A percentile compares a stretch with the other conserved stretches of the same genome.
Evolutionary conservation across 2,113 vertebrate genomes (phyloP).

Genomic region (Phycodurus eques): DNA sequence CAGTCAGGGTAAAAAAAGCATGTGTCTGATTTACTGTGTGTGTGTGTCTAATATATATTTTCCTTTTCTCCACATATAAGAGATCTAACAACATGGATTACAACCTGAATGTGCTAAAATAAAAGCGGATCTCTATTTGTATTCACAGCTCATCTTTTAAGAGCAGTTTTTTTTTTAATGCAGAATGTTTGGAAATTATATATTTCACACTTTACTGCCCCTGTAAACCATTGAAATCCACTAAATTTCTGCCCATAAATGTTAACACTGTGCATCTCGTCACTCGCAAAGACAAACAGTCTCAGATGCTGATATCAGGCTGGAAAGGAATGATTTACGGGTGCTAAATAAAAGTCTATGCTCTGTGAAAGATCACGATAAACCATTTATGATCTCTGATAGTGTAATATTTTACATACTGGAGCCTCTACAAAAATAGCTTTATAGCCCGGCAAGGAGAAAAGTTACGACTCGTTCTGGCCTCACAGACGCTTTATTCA

Average conservation of each 20-base stretch:
- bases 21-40: no score
- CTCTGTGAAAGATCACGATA: conserved; percentile 66
- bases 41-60: no score
- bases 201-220: conserved; percentile 75
- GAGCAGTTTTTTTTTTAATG: conserved; percentile 61
- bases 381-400: conserved; percentile 70
- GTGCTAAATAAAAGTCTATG: conserved; percentile 69
- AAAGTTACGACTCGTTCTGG: conserved; percentile 44
- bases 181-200: conserved; percentile 74
- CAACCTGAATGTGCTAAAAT: conserved; percentile 41
- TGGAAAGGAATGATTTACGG: conserved; percentile 71
- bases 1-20: no score
- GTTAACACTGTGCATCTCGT: conserved; percentile 59
- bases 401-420: conserved; percentile 67
- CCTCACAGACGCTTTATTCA: conserved; percentile 27
- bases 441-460: conserved; percentile 64
- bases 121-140: conserved; percentile 62
- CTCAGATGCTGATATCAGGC: conserved; percentile 31
- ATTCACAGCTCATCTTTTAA: conserved; percentile 72
- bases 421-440: conserved; percentile 71
- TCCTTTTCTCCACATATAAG: not conserved
- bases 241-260: conserved; percentile 71
- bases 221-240: conserved; percentile 77
- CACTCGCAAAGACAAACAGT: conserved; percentile 38
- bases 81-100: not conserved